A percentile compares a stretch with the other conserved stretches of the same genome.
Conservation (phyloP, 2,888 invertebrate species). For the Leptopilina myrica region DNA sequence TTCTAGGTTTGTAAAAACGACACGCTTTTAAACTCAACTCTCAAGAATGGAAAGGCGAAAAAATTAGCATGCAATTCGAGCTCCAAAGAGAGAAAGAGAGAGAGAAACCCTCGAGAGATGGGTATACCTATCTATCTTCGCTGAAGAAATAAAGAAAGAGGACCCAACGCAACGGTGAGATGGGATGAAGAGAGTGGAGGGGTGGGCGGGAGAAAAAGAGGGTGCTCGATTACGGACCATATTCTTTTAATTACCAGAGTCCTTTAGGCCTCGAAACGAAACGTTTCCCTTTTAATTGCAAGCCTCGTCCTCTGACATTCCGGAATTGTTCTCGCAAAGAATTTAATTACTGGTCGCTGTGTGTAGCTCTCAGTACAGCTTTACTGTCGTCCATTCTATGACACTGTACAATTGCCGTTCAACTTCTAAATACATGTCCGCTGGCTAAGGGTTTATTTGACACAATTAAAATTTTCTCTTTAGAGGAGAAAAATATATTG, state of each 20-base stretch:
- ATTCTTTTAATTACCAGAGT: constrained; percentile 75
- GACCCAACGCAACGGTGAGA: constrained; percentile 42
- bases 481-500: too few relatives aligned
- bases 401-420: constrained; percentile 57
- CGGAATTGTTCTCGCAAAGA: constrained; percentile 75
- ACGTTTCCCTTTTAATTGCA: constrained; percentile 75
- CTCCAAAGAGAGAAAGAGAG: constrained; percentile 7
- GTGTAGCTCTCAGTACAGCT: constrained; percentile 54
- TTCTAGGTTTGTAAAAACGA: constrained; percentile 58
- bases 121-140: constrained; percentile 58
- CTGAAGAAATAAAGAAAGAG: constrained; percentile 58
- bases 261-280: constrained; percentile 68
- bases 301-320: constrained; percentile 70
- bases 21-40: constrained; percentile 49
- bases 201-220: constrained; percentile 21
- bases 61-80: constrained; percentile 68
- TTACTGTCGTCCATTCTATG: constrained; percentile 59
- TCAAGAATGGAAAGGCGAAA: constrained; percentile 51
- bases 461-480: too few relatives aligned
- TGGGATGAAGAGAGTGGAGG: too few relatives aligned
- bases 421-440: constrained; percentile 59
- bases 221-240: constrained; percentile 70
- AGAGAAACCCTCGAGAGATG: constrained; percentile 47
- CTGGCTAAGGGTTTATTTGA: constrained; percentile 63
- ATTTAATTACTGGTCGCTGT: constrained; percentile 72